phyloP scores from a whole-genome alignment of 2,113 vertebrate species.

The Mellivora capensis region DNA sequence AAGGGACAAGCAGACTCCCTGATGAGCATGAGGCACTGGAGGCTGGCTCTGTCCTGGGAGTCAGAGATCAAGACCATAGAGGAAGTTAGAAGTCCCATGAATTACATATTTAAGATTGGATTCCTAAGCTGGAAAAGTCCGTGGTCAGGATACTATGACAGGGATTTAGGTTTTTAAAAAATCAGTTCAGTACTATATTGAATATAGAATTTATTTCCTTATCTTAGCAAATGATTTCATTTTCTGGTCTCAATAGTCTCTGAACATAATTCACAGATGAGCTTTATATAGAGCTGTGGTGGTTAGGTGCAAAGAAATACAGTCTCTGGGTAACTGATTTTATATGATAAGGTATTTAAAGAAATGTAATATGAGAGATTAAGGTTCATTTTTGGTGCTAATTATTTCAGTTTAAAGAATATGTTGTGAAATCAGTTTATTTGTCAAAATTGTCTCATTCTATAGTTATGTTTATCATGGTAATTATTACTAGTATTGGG shows the following conservation, averaged over 20 bases:
- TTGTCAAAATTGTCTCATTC: conserved; percentile 20
- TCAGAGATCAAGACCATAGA: neutral
- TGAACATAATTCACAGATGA: neutral
- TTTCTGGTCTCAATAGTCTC: neutral
- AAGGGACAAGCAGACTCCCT: neutral
- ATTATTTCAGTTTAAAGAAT: neutral
- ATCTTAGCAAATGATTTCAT: neutral
- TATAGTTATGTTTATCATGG: neutral
- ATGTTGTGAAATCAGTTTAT: neutral
- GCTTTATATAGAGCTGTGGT: neutral
- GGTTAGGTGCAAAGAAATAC: neutral
- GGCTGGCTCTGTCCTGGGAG: neutral
- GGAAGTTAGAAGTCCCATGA: neutral
- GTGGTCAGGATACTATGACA: neutral
- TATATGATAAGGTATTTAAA: neutral
- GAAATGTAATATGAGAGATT: neutral
- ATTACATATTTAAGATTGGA: neutral
- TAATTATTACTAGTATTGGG: neutral
- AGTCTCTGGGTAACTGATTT: neutral
- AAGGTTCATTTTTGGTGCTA: neutral
- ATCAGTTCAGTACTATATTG: neutral
- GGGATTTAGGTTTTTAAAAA: neutral
- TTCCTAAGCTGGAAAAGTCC: neutral
- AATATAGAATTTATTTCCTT: neutral
- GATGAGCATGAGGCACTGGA: neutral